Evolutionary conservation across 2,888 invertebrate genomes (phyloP), one percentile per base, ranked within the genome.

Genomic region (Molanna angustata): DNA sequence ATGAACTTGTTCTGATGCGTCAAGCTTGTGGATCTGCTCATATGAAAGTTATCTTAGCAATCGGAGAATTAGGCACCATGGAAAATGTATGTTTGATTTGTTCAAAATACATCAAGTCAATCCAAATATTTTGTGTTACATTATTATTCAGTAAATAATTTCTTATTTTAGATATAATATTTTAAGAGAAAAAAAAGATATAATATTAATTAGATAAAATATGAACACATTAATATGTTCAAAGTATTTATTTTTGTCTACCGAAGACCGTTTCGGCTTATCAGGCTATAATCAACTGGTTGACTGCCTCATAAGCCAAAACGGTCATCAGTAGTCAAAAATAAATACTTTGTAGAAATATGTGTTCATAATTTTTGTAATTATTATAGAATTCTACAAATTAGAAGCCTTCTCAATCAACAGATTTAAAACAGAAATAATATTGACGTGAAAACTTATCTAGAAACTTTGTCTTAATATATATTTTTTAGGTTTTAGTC

Each of bases 21-120:
- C 70, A 78, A 52, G 86, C 85, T 0, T 96, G 96, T 68, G 86
- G 86, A 0, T 64, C 71, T 3, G 86, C 84, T 6, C 89, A 88
- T 64, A 75, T 99, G 72, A 99, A 99, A 74, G 87, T 93, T 0
- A 99, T 99, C 64, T 77, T 99, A 55, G 94, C 94, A 1, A 88
- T 92, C 42, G 98, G 98, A 11, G 98, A 99, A 73, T 79, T 97
- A 31, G 90, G 86, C 7, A 83, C 83, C 47, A 82, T 92, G 68
- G 81, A 82, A 60, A 94, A 94, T 75, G 87, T 86, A 66, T 68
- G 41, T 40, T 9, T n/a, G 17, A n/a, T 22, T 27, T 33, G 9
- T 32, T 17, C 11, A n/a, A n/a, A n/a, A n/a, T n/a, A n/a, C n/a
- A n/a, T n/a, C n/a, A n/a, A n/a, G n/a, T n/a, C n/a, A n/a, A n/a